Conservation (phyloP, 2,113 vertebrate genomes). For the Colaptes auratus region DNA sequence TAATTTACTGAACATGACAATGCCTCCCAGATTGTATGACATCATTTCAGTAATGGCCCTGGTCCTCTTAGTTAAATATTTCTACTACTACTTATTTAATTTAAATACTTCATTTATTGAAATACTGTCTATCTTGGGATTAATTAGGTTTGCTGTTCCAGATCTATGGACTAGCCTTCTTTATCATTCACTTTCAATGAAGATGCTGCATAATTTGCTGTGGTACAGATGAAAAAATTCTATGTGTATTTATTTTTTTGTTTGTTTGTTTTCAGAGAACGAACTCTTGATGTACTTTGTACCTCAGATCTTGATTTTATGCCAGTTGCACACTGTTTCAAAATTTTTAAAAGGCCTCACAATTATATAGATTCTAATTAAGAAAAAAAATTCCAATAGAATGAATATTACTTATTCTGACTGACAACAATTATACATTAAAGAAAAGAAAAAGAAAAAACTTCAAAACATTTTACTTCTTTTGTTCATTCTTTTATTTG, state of each 20-base stretch:
- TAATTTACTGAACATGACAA: conserved; percentile 85
- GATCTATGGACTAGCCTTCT: conserved; percentile 56
- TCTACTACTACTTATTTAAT: conserved; percentile 64
- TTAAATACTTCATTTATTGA: conserved; percentile 64
- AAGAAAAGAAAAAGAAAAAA: not conserved
- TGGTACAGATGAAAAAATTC: conserved; percentile 17
- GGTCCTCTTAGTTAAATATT: conserved; percentile 65
- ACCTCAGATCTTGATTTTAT: not conserved
- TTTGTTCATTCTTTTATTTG: not conserved
- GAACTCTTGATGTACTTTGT: not conserved
- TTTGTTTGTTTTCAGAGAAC: conserved; percentile 39
- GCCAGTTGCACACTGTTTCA: not conserved
- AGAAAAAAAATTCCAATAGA: not conserved
- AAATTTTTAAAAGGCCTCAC: not conserved
- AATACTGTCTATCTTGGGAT: conserved; percentile 41
- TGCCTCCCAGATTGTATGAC: conserved; percentile 76
- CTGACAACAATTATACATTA: not conserved
- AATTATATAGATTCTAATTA: not conserved
- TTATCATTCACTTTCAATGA: conserved; percentile 69
- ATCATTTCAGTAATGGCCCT: conserved; percentile 70
- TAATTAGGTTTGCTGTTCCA: conserved; percentile 68
- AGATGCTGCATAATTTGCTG: conserved; percentile 55
- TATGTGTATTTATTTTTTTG: conserved; percentile 45
- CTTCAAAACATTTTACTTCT: not conserved
- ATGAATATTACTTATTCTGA: not conserved